Conservation (phyloP, 2,888 invertebrate genomes). For the Pachymerium ferrugineum region DNA sequence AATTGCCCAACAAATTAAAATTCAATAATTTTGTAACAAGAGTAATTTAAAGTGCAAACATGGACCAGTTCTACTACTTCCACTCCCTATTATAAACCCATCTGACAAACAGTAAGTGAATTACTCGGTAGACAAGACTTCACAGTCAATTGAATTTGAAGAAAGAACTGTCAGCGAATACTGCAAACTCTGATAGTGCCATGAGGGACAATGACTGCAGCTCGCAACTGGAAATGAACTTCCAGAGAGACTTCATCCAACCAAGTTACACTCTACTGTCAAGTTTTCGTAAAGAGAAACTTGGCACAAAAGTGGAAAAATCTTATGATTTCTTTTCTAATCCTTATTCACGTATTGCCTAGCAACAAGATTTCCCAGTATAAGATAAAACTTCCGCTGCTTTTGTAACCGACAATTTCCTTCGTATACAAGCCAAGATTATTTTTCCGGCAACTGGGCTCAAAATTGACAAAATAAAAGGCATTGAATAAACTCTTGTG, state of each 20-base stretch:
- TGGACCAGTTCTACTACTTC: too few species aligned
- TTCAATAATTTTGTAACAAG: too few species aligned
- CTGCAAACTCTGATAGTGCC: neutral
- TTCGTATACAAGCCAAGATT: neutral
- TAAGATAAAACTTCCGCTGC: neutral
- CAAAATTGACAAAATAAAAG: neutral
- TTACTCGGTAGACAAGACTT: neutral
- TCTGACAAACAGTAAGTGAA: neutral
- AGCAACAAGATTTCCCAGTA: neutral
- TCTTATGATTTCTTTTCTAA: too few species aligned
- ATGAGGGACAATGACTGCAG: neutral
- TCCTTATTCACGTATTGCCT: neutral
- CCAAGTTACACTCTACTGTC: neutral
- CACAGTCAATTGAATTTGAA: neutral
- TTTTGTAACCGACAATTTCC: neutral
- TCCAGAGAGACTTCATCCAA: neutral
- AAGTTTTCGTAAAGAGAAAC: neutral
- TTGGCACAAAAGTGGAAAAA: neutral
- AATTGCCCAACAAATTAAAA: too few species aligned
- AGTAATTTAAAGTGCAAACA: too few species aligned
- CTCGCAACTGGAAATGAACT: neutral
- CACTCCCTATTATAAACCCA: neutral
- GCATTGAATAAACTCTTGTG: neutral
- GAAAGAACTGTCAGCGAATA: constrained; percentile 8
- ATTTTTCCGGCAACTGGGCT: neutral